Evolutionary conservation across 2,113 vertebrate genomes (phyloP).

Genomic region (Mormyrus iriodes): DNA sequence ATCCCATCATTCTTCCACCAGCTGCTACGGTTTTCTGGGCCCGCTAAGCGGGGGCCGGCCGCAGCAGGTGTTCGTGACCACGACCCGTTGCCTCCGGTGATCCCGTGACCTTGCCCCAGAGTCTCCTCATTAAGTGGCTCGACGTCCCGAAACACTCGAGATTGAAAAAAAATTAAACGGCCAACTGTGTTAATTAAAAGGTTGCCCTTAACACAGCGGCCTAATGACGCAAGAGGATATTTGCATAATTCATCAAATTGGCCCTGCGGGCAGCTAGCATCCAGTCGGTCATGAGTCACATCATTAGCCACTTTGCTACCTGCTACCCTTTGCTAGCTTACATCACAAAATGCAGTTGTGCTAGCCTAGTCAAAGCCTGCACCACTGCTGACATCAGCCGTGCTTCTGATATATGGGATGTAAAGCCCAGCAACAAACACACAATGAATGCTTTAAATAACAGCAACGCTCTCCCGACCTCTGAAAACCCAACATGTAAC

Average conservation of each 20-base stretch:
- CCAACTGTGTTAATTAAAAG: slow-evolving; percentile 4
- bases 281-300: background rate
- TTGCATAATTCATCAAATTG: background rate
- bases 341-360: background rate
- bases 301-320: background rate
- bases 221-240: background rate
- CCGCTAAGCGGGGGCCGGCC: background rate
- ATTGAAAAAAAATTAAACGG: background rate
- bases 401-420: background rate
- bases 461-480: background rate
- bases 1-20: background rate
- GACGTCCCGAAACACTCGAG: background rate
- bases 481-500: background rate
- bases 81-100: background rate
- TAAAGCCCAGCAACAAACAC: background rate
- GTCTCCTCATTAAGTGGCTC: background rate
- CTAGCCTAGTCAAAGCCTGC: background rate
- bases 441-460: background rate
- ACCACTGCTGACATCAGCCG: background rate
- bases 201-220: background rate
- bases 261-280: background rate
- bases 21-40: background rate
- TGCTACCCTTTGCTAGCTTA: background rate
- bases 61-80: background rate
- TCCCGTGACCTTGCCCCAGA: background rate